Conservation (phyloP, 2,888 invertebrate genomes). For the Acanthoscelides obtectus region DNA sequence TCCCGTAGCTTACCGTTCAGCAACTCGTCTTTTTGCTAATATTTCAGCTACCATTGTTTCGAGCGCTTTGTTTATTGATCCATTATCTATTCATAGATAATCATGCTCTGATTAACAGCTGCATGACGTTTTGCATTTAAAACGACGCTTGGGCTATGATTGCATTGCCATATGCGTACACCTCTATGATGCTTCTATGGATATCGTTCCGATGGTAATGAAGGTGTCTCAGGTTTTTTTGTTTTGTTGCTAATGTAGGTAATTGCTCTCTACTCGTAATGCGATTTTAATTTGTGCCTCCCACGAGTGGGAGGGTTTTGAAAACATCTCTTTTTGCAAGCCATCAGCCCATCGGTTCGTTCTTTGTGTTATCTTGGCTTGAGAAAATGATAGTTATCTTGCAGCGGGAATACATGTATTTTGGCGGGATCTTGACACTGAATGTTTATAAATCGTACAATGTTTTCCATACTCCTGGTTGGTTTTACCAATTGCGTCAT, state of each 20-base stretch:
- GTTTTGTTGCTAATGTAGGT: neutral
- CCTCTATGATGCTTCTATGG: neutral
- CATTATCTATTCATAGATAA: conserved; percentile 2
- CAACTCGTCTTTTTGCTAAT: neutral
- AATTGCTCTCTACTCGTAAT: neutral
- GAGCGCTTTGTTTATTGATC: conserved; percentile 13
- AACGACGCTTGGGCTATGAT: neutral
- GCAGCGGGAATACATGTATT: neutral
- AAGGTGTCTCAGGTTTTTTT: neutral
- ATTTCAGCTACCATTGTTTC: neutral
- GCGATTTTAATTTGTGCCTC: neutral
- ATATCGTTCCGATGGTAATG: neutral
- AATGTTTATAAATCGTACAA: too few relatives aligned
- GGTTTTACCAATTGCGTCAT: too few relatives aligned
- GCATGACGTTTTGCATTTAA: neutral
- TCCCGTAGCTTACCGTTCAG: neutral
- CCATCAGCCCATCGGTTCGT: neutral
- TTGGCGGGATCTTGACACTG: too few relatives aligned
- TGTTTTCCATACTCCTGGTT: too few relatives aligned
- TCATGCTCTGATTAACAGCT: neutral
- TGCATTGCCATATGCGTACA: neutral
- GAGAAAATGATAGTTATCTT: neutral
- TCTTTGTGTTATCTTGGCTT: neutral
- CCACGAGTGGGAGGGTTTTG: neutral
- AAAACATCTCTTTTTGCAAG: neutral